These are phyloP conservation scores for Micropterix aruncella DNA, from an alignment of 2,888 invertebrate species.

Conservation along the genomic window DNA sequence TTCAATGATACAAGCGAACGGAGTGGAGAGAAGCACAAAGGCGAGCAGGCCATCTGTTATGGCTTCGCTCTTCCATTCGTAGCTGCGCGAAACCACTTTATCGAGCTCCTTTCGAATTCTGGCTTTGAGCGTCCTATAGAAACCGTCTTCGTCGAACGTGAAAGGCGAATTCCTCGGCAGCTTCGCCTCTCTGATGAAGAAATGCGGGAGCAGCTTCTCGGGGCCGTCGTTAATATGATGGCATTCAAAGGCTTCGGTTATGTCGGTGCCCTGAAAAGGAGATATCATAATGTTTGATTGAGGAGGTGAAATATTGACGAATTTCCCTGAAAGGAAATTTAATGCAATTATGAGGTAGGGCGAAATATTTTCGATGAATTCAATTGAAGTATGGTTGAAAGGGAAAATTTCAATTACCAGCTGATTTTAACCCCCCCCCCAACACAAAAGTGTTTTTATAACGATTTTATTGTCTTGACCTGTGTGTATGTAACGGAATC, in stretches of 20 bases:
- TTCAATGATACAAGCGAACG: conserved; percentile 19
- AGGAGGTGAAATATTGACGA: too few species aligned
- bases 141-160: conserved; percentile 60
- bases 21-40: conserved; percentile 23
- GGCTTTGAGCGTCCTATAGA: conserved; percentile 54
- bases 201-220: conserved; percentile 46
- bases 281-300: too few species aligned
- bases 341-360: too few species aligned
- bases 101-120: conserved; percentile 39
- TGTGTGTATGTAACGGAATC: too few species aligned
- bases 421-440: too few species aligned
- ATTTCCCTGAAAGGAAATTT: too few species aligned
- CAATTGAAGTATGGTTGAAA: too few species aligned
- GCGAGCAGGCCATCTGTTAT: conserved; percentile 26
- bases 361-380: too few species aligned
- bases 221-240: conserved; percentile 40
- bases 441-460: too few species aligned
- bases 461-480: too few species aligned
- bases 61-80: conserved; percentile 15
- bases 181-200: conserved; percentile 46
- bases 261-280: conserved; percentile 41
- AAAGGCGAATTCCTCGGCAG: conserved; percentile 54
- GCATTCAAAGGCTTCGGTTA: conserved; percentile 46
- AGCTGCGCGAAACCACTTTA: conserved; percentile 16
- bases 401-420: too few species aligned